Evolutionary conservation across 2,888 invertebrate species (phyloP).

Genomic region (Chrysolina americana): DNA sequence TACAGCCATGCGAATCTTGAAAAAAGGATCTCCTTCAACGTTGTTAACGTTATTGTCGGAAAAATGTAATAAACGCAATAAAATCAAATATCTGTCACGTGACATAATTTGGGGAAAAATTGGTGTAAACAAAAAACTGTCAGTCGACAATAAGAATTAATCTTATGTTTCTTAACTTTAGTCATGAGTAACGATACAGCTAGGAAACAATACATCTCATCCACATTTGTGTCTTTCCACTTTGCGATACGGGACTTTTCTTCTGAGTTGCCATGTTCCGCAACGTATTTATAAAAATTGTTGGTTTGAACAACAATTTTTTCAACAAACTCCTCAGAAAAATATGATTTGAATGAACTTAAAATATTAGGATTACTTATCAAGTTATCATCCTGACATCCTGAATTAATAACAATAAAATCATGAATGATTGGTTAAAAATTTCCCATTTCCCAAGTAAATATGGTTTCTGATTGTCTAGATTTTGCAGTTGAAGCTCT

Average conservation of each 20-base stretch:
- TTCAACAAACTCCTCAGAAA: too few species aligned
- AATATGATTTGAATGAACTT: slow-evolving; percentile 11
- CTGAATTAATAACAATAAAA: neutral
- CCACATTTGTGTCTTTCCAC: neutral
- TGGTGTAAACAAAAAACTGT: neutral
- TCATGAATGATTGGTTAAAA: neutral
- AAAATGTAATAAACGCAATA: slow-evolving; percentile 20
- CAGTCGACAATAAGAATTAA: slow-evolving; percentile 23
- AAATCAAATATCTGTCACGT: slow-evolving; percentile 21
- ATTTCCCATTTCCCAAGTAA: slow-evolving; percentile 7
- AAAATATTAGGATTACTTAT: slow-evolving; percentile 13
- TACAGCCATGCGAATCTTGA: neutral
- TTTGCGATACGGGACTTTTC: neutral
- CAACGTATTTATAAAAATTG: neutral
- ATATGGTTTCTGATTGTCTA: neutral
- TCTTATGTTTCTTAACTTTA: slow-evolving; percentile 7
- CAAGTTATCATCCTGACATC: neutral
- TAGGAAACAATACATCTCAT: slow-evolving; percentile 18
- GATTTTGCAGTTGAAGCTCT: neutral
- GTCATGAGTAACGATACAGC: slow-evolving; percentile 13
- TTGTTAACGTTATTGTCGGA: neutral
- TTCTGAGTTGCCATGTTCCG: neutral
- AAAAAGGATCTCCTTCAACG: neutral
- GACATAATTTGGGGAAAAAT: slow-evolving; percentile 5
- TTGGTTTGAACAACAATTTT: too few species aligned